phyloP scores from a whole-genome alignment of 2,113 vertebrate species.

The Cyphomyrus discorhynchus region DNA sequence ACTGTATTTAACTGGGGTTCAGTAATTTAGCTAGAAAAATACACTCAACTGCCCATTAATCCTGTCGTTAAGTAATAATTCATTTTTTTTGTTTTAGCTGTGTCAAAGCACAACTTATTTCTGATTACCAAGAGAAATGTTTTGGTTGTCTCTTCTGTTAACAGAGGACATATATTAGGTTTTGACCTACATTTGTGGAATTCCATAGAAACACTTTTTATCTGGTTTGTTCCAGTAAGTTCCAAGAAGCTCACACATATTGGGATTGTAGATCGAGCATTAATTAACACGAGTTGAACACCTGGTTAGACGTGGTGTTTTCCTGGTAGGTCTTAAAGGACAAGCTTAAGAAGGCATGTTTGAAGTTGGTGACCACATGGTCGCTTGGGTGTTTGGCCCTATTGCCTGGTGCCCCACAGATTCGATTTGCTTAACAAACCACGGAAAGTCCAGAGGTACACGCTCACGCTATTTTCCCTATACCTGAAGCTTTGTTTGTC shows the following conservation, averaged over 20 bases:
- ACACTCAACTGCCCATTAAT: not conserved
- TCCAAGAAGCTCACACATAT: not conserved
- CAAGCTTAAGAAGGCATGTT: not conserved
- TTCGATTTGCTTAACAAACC: not conserved
- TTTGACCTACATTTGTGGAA: not conserved
- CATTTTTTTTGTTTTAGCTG: not conserved
- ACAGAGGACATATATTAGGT: too few relatives aligned
- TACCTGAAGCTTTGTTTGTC: not conserved
- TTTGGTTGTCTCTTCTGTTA: not conserved
- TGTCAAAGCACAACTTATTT: not conserved
- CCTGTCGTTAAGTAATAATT: not conserved
- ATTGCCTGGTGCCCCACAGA: not conserved
- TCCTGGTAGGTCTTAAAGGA: not conserved
- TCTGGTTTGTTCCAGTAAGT: not conserved
- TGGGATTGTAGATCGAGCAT: not conserved
- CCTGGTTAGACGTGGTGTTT: not conserved
- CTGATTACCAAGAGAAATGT: not conserved
- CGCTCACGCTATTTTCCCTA: not conserved
- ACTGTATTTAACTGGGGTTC: not conserved
- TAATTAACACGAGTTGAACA: not conserved
- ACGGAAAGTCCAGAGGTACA: not conserved
- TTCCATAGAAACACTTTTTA: not conserved
- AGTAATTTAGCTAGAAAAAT: not conserved
- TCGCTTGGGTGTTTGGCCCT: not conserved
- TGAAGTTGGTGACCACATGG: too few relatives aligned